Percentiles rank a stretch among this genome's conserved stretches.
These are phyloP conservation scores for Setipinna tenuifilis DNA, from an alignment of 2,797 vertebrate species.

Conservation along the genomic window DNA sequence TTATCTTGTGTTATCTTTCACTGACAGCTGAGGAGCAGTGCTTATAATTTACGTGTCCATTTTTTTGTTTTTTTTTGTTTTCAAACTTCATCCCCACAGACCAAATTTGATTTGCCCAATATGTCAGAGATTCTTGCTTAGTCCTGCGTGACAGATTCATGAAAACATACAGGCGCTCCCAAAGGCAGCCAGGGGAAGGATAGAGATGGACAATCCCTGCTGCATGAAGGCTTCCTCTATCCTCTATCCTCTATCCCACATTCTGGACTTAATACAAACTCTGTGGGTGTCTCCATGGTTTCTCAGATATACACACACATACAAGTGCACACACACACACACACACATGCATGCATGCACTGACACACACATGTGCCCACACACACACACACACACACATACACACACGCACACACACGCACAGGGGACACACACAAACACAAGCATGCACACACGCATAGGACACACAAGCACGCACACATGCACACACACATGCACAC, in stretches of 20 bases:
- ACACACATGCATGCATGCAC: background rate
- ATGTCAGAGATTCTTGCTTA: background rate
- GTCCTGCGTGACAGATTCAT: constrained; percentile 40
- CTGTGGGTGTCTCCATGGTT: background rate
- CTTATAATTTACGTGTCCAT: constrained; percentile 49
- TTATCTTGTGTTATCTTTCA: constrained; percentile 51
- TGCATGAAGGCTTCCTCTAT: background rate
- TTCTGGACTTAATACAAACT: background rate
- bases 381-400: background rate
- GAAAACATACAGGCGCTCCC: constrained; percentile 30
- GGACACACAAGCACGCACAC: no score
- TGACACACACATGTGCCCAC: background rate
- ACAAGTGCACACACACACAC: background rate
- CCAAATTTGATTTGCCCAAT: background rate
- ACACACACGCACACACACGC: background rate
- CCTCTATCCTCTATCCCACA: no score
- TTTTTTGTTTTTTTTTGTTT: constrained; percentile 34
- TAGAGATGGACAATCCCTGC: background rate
- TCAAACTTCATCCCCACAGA: background rate
- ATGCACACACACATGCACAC: background rate
- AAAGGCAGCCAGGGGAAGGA: no score
- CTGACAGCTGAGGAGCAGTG: constrained; percentile 53
- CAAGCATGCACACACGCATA: no score
- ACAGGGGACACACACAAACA: background rate
- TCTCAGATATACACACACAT: background rate